Percentiles rank a stretch among this genome's conserved stretches.
Evolutionary conservation across 2,888 invertebrate genomes (phyloP).

Genomic region (Eristalinus aeneus): DNA sequence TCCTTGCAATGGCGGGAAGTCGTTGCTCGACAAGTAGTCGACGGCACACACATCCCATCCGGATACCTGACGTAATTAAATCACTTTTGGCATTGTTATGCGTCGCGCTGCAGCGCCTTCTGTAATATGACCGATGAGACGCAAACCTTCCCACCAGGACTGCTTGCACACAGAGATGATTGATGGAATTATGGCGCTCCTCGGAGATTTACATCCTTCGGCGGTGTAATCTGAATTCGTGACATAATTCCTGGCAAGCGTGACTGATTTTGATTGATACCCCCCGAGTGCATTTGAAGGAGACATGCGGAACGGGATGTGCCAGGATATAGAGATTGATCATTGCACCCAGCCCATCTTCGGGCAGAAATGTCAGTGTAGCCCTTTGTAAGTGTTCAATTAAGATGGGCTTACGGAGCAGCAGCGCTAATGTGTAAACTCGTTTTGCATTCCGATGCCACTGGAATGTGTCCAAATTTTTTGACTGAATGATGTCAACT

Average conservation of each 20-base stretch:
- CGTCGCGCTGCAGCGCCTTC: slow-evolving; percentile 44
- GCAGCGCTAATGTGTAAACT: slow-evolving; percentile 58
- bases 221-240: slow-evolving; percentile 61
- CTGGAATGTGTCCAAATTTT: background rate
- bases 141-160: slow-evolving; percentile 26
- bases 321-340: slow-evolving; percentile 61
- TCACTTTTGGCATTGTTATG: slow-evolving; percentile 60
- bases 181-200: slow-evolving; percentile 64
- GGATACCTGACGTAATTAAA: slow-evolving; percentile 68
- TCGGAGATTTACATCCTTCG: background rate
- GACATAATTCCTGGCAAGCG: slow-evolving; percentile 67
- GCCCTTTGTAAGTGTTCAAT: slow-evolving; percentile 26
- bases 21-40: background rate
- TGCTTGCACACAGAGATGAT: slow-evolving; percentile 30
- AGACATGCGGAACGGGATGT: slow-evolving; percentile 47
- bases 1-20: slow-evolving; percentile 15
- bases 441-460: slow-evolving; percentile 41
- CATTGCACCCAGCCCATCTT: slow-evolving; percentile 22
- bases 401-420: slow-evolving; percentile 47
- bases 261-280: slow-evolving; percentile 69
- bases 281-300: background rate
- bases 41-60: slow-evolving; percentile 30
- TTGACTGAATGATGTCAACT: background rate
- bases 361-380: no score
- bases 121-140: slow-evolving; percentile 65